Base-by-base conservation (phyloP, 2,888 invertebrate genomes). In the Andrena bicolor region DNA sequence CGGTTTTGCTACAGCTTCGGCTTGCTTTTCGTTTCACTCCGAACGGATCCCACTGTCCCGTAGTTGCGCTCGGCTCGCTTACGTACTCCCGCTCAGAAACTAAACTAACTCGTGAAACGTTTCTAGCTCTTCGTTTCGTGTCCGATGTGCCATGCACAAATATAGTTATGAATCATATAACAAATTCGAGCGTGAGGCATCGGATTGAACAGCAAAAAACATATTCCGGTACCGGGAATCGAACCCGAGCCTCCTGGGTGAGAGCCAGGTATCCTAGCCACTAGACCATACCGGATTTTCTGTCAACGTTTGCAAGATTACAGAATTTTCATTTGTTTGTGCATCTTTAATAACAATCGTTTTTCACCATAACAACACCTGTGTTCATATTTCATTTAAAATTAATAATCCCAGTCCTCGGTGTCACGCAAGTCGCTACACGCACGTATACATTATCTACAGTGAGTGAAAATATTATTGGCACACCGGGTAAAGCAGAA, bases 161-260 rank as follows among this genome's bases (percentile, higher is more conserved):
- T 58, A 1, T 16, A 56, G 56, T 20, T 23, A 56, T 8, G 4
- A 26, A 48, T n/a, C 48, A 4, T 10, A 3, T 2, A 7, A n/a
- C n/a, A 48, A 28, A 8, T 41, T 41, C 41, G 28, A 26, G 16
- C 16, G 16, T 2, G 7, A 2, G 10, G 26, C n/a, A 30, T 4
- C n/a, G 49, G 2, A 49, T 66, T 49, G 4, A 60, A 16, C 1
- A 20, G n/a, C 28, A 23, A 64, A 23, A 23, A 91, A 92, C 92
- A 92, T 88, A 87, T 95, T 95, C 95, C 95, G 94, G 94, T 95
- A 95, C 95, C 95, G 95, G 95, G 95, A 95, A 95, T 95, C 95
- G 95, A 95, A 95, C 95, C 95, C 95, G 95, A 95, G 95, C 95
- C 95, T 95, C 95, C 95, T 95, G 95, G 95, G 95, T 95, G 95